phyloP scores from a whole-genome alignment of 1,140 invertebrate species.

The Tribolium castaneum region DNA sequence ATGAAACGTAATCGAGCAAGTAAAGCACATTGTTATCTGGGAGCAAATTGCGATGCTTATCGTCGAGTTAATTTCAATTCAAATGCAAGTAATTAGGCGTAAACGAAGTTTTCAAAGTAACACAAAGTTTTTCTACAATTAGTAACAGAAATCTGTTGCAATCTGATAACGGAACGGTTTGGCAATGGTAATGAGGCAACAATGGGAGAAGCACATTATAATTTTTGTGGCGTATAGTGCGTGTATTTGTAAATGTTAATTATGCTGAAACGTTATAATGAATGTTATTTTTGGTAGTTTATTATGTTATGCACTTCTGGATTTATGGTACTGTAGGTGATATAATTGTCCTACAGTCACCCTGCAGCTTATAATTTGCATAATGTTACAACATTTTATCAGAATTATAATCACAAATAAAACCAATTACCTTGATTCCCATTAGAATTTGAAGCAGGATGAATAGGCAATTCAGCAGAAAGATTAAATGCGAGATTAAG shows the following conservation, averaged over 20 bases:
- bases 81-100: not conserved
- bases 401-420: constrained; percentile 28
- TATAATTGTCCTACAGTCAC: constrained; percentile 33
- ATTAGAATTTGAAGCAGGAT: constrained; percentile 15
- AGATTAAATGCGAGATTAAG: constrained; percentile 25
- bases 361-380: constrained; percentile 35
- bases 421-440: constrained; percentile 24
- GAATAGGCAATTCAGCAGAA: constrained; percentile 28
- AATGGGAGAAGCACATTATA: constrained; percentile 15
- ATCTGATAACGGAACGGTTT: not conserved
- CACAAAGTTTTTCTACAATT: not conserved
- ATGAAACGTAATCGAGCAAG: not conserved
- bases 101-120: not conserved
- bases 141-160: not conserved
- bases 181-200: constrained; percentile 4
- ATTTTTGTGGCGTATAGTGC: constrained; percentile 12
- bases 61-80: not conserved
- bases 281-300: constrained; percentile 42
- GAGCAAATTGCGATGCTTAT: not conserved
- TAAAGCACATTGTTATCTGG: not conserved
- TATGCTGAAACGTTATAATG: constrained; percentile 37
- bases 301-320: constrained; percentile 33
- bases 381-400: constrained; percentile 26
- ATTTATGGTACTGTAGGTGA: constrained; percentile 41
- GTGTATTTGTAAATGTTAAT: constrained; percentile 36